Percentiles rank a stretch among this genome's conserved stretches.
These are phyloP conservation scores for Strigamia maritima DNA, from an alignment of 2,888 invertebrate species.

Conservation along the genomic window DNA sequence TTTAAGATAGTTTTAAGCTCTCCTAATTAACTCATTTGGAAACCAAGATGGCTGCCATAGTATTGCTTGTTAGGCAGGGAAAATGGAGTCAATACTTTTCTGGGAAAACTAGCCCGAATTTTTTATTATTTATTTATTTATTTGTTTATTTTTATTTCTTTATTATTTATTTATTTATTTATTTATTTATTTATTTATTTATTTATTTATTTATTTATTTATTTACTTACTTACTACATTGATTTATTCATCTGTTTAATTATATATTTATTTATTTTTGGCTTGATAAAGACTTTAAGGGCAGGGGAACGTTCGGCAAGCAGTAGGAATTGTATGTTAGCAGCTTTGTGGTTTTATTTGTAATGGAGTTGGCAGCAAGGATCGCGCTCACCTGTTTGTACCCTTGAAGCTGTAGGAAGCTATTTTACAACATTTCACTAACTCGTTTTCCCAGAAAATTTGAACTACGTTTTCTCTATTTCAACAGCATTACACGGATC, in stretches of 20 bases:
- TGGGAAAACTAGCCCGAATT: slow-evolving; percentile 5
- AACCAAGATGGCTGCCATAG: slow-evolving; percentile 26
- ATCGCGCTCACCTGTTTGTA: slow-evolving; percentile 30
- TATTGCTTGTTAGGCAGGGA: slow-evolving; percentile 49
- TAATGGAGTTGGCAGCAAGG: background rate
- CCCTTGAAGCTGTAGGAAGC: background rate
- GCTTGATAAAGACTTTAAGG: slow-evolving; percentile 6
- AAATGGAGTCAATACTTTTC: slow-evolving; percentile 58
- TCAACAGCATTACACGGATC: slow-evolving; percentile 30
- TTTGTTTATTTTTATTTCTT: slow-evolving; percentile 39
- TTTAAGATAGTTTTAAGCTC: background rate
- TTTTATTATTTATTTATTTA: slow-evolving; percentile 21
- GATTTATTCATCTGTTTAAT: slow-evolving; percentile 35
- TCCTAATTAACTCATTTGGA: background rate
- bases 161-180: slow-evolving; percentile 34
- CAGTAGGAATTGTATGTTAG: background rate
- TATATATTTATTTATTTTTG: slow-evolving; percentile 35
- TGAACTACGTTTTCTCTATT: slow-evolving; percentile 30
- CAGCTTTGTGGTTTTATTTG: background rate
- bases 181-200: slow-evolving; percentile 39
- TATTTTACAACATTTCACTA: slow-evolving; percentile 5
- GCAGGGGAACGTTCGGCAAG: slow-evolving; percentile 13
- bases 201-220: background rate
- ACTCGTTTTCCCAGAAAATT: slow-evolving; percentile 34
- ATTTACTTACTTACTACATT: slow-evolving; percentile 35